phyloP scores from a whole-genome alignment of 1,140 invertebrate genomes.

The Scaptomyza montana region DNA sequence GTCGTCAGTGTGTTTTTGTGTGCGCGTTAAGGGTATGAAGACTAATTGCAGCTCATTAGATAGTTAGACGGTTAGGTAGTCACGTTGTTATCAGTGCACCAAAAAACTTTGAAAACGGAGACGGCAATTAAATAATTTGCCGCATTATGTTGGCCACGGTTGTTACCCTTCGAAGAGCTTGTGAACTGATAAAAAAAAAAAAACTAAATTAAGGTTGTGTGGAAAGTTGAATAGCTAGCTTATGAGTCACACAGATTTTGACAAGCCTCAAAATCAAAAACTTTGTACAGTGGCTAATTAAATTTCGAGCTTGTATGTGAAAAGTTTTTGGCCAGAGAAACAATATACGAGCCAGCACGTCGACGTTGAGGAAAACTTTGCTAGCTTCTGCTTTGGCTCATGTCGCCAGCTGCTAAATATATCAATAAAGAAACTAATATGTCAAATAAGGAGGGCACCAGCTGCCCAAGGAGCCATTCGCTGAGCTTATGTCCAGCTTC shows the following conservation, averaged over 20 bases:
- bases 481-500: conserved; percentile 33
- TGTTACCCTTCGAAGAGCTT: not conserved
- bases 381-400: conserved; percentile 4
- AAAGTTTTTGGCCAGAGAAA: conserved; percentile 55
- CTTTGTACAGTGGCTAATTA: conserved; percentile 53
- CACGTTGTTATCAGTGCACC: conserved; percentile 39
- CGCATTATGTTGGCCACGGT: conserved; percentile 3
- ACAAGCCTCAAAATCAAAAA: conserved; percentile 32
- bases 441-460: conserved; percentile 55
- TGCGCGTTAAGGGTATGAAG: conserved; percentile 34
- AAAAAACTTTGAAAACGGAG: conserved; percentile 42
- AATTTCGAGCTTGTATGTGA: conserved; percentile 54
- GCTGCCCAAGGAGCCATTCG: conserved; percentile 41
- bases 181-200: conserved; percentile 19
- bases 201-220: not conserved
- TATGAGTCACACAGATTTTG: conserved; percentile 2
- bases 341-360: conserved; percentile 44
- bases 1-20: not conserved
- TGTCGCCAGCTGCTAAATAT: conserved; percentile 70
- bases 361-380: conserved; percentile 41
- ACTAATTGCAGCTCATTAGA: conserved; percentile 58
- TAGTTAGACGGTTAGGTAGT: conserved; percentile 18
- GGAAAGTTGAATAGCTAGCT: not conserved
- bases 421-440: conserved; percentile 78
- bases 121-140: conserved; percentile 46